Base-by-base conservation (phyloP, 2,113 vertebrate species). In the Marmota flaviventris region DNA sequence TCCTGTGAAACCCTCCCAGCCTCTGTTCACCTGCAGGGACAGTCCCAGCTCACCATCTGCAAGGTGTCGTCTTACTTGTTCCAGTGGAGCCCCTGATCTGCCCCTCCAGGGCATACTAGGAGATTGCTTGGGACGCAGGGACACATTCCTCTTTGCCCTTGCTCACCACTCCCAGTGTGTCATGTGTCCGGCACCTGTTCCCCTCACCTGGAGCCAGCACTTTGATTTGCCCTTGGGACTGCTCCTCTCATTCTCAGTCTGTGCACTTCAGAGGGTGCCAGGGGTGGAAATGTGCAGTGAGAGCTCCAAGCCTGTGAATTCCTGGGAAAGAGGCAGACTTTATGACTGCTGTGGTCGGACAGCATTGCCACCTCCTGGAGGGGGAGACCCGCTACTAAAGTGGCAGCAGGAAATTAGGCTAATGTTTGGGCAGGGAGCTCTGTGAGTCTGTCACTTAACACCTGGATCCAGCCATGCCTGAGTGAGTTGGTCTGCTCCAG, bases 161-260 rank as follows among this genome's bases (percentile, higher is more conserved):
- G 14, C 48, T 72, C 85, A 20, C 7, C 0, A 1, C 48, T 29
- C 24, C 37, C 24, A 22, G 25, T 5, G 14, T 42, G 20, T 0
- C 27, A 20, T 17, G 29, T 11, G 20, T 1, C 39, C 12, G 25
- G 53, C n/a, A 8, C 39, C 1, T 0, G 3, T 29, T 8, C 51
- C 25, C n/a, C 11, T 34, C 27, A 4, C 5, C 17, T 75, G 70
- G n/a, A 12, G 2, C 48, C 20, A 65, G 73, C 2, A 6, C 72
- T 51, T 48, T 5, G 4, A 48, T 48, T 42, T 48, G 0, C 39
- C 56, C 22, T 51, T 5, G 42, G 16, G 25, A 75, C 13, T 24
- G 37, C 48, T 53, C 34, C n/a, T 75, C 18, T 29, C 22, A 0
- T 4, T 65, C 58, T 51, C 10, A 0, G 8, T 4, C 12, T 4